phyloP scores from a whole-genome alignment of 92 coral and sea anemone genomes.

The Pocillopora grandis region DNA sequence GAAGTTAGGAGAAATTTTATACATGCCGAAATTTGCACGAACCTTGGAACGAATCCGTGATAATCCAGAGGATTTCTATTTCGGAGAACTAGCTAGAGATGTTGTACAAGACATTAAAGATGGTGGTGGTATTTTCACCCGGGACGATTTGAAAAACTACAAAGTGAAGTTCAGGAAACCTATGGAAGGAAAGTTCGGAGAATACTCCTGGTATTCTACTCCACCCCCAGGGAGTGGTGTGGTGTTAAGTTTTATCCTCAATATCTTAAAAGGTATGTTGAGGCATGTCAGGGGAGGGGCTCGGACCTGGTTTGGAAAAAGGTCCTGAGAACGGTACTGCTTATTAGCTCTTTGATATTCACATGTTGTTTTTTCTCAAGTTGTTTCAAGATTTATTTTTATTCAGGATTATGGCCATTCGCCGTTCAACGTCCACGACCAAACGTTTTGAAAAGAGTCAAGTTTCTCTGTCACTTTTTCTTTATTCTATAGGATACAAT shows the following conservation, averaged over 20 bases:
- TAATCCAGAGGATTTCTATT: conserved; percentile 65
- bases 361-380: too few species aligned
- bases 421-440: too few species aligned
- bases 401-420: too few species aligned
- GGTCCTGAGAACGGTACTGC: too few species aligned
- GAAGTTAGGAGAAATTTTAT: conserved; percentile 59
- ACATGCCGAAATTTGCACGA: conserved; percentile 58
- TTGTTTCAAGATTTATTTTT: too few species aligned
- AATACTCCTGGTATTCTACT: conserved; percentile 51
- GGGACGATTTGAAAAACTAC: conserved; percentile 68
- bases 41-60: conserved; percentile 68
- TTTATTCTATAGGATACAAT: conserved; percentile 59
- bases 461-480: not conserved
- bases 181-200: conserved; percentile 42
- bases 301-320: too few species aligned
- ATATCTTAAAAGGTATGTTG: conserved; percentile 70
- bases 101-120: conserved; percentile 58
- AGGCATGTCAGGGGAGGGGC: too few species aligned
- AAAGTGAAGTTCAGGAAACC: conserved; percentile 53
- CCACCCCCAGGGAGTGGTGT: conserved; percentile 86
- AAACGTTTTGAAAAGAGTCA: too few species aligned
- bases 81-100: conserved; percentile 64
- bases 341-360: too few species aligned
- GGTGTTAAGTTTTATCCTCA: conserved; percentile 67
- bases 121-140: conserved; percentile 66